These are phyloP conservation scores for Furnarius figulus DNA, from an alignment of 2,113 vertebrate genomes.

Conservation along the genomic window DNA sequence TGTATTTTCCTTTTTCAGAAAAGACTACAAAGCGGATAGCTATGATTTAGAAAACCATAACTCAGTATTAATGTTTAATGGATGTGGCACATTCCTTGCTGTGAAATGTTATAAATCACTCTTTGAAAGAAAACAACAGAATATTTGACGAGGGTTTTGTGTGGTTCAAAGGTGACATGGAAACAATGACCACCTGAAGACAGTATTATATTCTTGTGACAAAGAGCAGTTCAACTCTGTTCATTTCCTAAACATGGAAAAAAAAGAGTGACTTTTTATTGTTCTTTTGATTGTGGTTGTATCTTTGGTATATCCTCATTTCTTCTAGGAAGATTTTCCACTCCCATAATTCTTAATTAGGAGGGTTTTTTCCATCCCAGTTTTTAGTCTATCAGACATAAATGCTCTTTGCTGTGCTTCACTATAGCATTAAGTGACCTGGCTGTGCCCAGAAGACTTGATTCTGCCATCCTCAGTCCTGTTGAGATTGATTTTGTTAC, in stretches of 20 bases:
- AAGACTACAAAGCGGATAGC: slow-evolving; percentile 11
- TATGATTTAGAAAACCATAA: slow-evolving; percentile 51
- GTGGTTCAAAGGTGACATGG: slow-evolving; percentile 38
- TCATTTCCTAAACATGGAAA: neutral
- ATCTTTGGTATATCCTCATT: slow-evolving; percentile 34
- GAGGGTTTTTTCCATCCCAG: neutral
- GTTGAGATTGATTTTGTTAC: slow-evolving; percentile 23
- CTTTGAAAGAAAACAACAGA: slow-evolving; percentile 29
- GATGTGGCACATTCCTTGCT: slow-evolving; percentile 35
- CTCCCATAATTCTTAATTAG: slow-evolving; percentile 46
- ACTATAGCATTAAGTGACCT: neutral
- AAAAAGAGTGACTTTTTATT: neutral
- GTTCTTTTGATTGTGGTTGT: neutral
- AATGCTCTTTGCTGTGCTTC: slow-evolving; percentile 7
- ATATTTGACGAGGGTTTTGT: slow-evolving; percentile 13
- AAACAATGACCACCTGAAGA: slow-evolving; percentile 49
- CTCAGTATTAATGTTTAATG: slow-evolving; percentile 60
- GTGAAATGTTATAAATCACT: slow-evolving; percentile 56
- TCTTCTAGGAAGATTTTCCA: slow-evolving; percentile 35
- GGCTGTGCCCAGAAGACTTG: neutral
- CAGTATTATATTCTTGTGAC: slow-evolving; percentile 6
- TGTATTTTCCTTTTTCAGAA: slow-evolving; percentile 36
- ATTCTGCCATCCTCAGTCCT: neutral
- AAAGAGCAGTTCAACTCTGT: slow-evolving; percentile 1
- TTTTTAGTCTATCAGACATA: slow-evolving; percentile 35